phyloP scores from a whole-genome alignment of 2,888 invertebrate genomes.

The Halictus quadricinctus region DNA sequence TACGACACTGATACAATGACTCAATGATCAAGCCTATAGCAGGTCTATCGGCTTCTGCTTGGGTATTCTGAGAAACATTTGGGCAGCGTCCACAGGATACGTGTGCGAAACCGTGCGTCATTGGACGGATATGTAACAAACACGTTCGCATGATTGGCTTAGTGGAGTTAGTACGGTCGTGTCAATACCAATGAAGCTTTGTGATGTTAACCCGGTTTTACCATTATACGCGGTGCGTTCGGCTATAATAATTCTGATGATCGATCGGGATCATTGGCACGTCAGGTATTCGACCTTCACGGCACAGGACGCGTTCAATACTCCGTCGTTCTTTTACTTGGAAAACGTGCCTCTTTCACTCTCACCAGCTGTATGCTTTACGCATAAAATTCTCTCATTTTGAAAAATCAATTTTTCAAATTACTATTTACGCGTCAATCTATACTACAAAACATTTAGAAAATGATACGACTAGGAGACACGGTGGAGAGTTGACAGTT shows the following conservation, averaged over 20 bases:
- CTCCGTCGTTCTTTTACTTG: neutral
- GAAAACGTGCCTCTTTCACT: neutral
- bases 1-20: neutral
- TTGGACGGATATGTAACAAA: neutral
- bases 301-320: neutral
- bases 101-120: neutral
- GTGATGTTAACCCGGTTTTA: slow-evolving; percentile 22
- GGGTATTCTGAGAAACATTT: neutral
- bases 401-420: too few species aligned
- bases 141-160: slow-evolving; percentile 43
- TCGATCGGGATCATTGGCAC: slow-evolving; percentile 12
- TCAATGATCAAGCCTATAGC: neutral
- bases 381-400: too few species aligned
- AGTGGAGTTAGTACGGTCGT: slow-evolving; percentile 35
- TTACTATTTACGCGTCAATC: too few species aligned
- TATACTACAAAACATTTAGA: too few species aligned
- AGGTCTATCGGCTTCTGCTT: neutral
- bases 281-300: neutral
- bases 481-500: too few species aligned
- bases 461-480: too few species aligned
- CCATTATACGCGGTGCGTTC: slow-evolving; percentile 5
- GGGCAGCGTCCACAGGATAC: neutral
- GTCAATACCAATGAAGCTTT: slow-evolving; percentile 3
- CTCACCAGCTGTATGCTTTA: neutral
- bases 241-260: slow-evolving; percentile 17